Evolutionary conservation across 2,888 invertebrate genomes (phyloP).

Genomic region (Euclidia mi): DNA sequence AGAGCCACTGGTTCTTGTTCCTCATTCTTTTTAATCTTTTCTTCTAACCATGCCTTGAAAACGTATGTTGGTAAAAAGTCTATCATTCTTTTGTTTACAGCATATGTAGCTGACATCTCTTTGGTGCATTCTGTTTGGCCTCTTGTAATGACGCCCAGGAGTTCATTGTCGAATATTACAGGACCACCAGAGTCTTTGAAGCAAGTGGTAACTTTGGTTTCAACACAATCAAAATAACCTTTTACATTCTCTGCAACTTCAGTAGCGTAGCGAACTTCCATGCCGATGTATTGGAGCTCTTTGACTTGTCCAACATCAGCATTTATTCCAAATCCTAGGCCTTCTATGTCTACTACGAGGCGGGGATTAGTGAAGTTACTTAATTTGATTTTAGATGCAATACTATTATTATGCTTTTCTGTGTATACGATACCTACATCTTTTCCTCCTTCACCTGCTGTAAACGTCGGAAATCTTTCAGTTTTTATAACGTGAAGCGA

Average conservation of each 20-base stretch:
- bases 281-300: conserved; percentile 77
- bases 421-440: conserved; percentile 79
- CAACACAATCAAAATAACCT: conserved; percentile 80
- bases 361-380: conserved; percentile 72
- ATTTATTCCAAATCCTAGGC: conserved; percentile 81
- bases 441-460: conserved; percentile 65
- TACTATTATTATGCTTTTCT: conserved; percentile 73
- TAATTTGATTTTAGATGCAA: conserved; percentile 73
- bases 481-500: conserved; percentile 72
- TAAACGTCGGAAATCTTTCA: conserved; percentile 78
- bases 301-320: conserved; percentile 70
- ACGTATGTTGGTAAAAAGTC: conserved; percentile 74
- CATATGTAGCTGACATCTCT: conserved; percentile 74
- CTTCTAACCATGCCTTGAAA: conserved; percentile 81
- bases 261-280: conserved; percentile 67
- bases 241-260: conserved; percentile 51
- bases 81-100: conserved; percentile 75
- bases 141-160: conserved; percentile 74
- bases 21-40: conserved; percentile 76
- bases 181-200: conserved; percentile 83
- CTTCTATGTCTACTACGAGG: conserved; percentile 70
- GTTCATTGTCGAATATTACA: conserved; percentile 73
- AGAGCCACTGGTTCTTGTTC: conserved; percentile 62
- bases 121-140: conserved; percentile 76
- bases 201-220: conserved; percentile 79